phyloP scores from a whole-genome alignment of 2,113 vertebrate species.

The Tyrannus savana region DNA sequence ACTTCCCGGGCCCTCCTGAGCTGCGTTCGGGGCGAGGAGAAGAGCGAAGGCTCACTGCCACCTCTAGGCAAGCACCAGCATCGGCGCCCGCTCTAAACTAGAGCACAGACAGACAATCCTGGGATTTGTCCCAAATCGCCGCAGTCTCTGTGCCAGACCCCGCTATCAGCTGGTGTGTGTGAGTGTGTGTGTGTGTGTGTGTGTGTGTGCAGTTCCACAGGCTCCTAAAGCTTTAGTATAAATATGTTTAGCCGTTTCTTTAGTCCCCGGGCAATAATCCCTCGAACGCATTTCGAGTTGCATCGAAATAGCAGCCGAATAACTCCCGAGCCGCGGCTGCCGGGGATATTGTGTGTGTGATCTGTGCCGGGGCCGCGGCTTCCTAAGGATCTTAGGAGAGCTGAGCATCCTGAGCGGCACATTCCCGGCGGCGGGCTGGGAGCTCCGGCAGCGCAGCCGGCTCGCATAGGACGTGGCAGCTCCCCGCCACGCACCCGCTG shows the following conservation, averaged over 20 bases:
- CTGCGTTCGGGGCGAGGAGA: not conserved
- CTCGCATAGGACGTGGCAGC: not conserved
- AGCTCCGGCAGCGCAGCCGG: not conserved
- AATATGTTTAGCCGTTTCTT: conserved; percentile 48
- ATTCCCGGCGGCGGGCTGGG: not conserved
- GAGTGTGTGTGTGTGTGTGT: not conserved
- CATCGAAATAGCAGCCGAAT: not conserved
- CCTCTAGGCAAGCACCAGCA: conserved; percentile 61
- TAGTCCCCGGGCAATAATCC: conserved; percentile 46
- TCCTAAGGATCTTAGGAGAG: not conserved
- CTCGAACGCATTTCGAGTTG: not conserved
- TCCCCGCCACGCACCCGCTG: not conserved
- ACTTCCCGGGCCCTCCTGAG: not conserved
- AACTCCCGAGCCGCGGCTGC: conserved; percentile 4
- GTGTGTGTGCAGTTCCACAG: not conserved
- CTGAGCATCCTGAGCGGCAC: not conserved
- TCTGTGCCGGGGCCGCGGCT: not conserved
- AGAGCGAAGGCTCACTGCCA: conserved; percentile 75
- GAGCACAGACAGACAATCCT: conserved; percentile 51
- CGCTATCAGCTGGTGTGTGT: not conserved
- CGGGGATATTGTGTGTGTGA: not conserved
- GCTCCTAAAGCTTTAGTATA: conserved; percentile 43
- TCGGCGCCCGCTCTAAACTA: conserved; percentile 20
- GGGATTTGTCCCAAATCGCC: conserved; percentile 61
- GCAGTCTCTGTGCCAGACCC: conserved; percentile 50